Conservation (phyloP, 2,113 vertebrate species). For the Donacobius atricapilla region DNA sequence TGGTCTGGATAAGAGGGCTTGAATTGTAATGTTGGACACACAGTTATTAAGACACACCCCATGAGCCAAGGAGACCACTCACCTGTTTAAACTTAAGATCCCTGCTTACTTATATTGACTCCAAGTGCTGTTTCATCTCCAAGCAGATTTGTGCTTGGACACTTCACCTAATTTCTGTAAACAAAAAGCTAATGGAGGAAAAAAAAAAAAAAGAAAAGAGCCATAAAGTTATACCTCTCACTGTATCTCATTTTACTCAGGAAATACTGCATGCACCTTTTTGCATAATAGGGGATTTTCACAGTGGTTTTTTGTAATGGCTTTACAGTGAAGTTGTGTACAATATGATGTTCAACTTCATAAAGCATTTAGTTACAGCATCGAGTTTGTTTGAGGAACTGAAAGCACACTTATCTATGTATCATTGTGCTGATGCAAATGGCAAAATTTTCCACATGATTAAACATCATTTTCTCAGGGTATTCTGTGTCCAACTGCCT, state of each 20-base stretch:
- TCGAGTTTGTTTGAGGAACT: slow-evolving; percentile 74
- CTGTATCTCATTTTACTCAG: slow-evolving; percentile 60
- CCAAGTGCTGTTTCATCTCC: slow-evolving; percentile 11
- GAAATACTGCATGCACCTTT: slow-evolving; percentile 60
- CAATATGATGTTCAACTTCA: slow-evolving; percentile 71
- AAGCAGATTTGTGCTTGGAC: slow-evolving; percentile 38
- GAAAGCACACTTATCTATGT: slow-evolving; percentile 75
- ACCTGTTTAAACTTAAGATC: background rate
- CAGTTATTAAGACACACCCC: background rate
- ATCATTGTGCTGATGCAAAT: slow-evolving; percentile 79
- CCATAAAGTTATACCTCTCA: slow-evolving; percentile 21
- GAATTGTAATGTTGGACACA: background rate
- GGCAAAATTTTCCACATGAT: slow-evolving; percentile 73
- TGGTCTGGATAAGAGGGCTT: background rate
- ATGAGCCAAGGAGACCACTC: background rate
- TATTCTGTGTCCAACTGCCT: slow-evolving; percentile 55
- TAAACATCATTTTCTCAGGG: slow-evolving; percentile 76
- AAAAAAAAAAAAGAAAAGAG: background rate
- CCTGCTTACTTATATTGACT: background rate
- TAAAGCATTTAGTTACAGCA: slow-evolving; percentile 67
- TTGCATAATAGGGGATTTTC: slow-evolving; percentile 69
- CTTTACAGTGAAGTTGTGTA: slow-evolving; percentile 47
- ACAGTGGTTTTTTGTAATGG: slow-evolving; percentile 45
- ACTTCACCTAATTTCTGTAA: slow-evolving; percentile 43
- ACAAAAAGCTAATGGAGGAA: slow-evolving; percentile 34